phyloP scores from a whole-genome alignment of 1,140 invertebrate species.

The Thaumetopoea pityocampa region DNA sequence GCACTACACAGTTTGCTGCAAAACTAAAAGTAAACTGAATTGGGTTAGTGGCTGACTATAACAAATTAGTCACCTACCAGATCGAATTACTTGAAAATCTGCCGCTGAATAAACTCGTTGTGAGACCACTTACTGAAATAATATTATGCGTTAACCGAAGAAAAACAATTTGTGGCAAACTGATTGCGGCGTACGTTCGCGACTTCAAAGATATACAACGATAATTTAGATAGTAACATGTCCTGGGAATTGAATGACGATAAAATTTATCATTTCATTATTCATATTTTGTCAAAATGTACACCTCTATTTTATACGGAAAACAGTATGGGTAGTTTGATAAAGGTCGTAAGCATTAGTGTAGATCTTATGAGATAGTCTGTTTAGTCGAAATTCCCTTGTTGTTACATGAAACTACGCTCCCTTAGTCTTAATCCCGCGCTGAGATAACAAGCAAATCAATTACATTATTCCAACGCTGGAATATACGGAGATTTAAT shows the following conservation, averaged over 20 bases:
- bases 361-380: slow-evolving; percentile 35
- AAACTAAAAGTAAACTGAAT: no score
- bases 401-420: slow-evolving; percentile 45
- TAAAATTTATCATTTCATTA: slow-evolving; percentile 11
- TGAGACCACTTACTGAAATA: no score
- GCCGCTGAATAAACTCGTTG: no score
- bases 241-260: slow-evolving; percentile 17
- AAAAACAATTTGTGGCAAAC: no score
- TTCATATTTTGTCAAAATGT: slow-evolving; percentile 13
- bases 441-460: slow-evolving; percentile 46
- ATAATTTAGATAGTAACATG: slow-evolving; percentile 24
- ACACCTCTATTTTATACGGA: slow-evolving; percentile 3
- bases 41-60: no score
- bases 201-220: slow-evolving; percentile 52
- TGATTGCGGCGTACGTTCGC: no score
- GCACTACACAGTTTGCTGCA: no score
- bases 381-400: slow-evolving; percentile 32
- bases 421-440: slow-evolving; percentile 35
- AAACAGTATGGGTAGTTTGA: slow-evolving; percentile 14
- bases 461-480: slow-evolving; percentile 42
- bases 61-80: no score
- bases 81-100: no score
- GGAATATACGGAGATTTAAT: slow-evolving; percentile 42
- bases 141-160: no score
- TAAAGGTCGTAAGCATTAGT: slow-evolving; percentile 34